A percentile compares a stretch with the other conserved stretches of the same genome.
These are phyloP conservation scores for Boloria selene DNA, from an alignment of 2,888 invertebrate genomes.

Conservation along the genomic window DNA sequence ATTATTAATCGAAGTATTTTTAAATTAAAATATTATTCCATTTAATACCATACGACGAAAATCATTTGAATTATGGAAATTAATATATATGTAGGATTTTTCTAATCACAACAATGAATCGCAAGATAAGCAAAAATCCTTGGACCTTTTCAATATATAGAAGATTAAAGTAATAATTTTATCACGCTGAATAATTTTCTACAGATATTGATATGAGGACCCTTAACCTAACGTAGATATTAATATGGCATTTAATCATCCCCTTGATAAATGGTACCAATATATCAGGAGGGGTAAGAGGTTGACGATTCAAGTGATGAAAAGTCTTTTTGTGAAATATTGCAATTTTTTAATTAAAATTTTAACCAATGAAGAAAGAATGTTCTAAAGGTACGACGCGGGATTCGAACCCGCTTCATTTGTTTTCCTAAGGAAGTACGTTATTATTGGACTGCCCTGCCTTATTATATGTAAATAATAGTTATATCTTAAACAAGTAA, in stretches of 20 bases:
- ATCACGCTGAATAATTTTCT: conserved; percentile 6
- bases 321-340: not conserved
- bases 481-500: too few relatives aligned
- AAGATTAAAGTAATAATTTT: conserved; percentile 11
- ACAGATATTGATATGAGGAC: conserved; percentile 4
- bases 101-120: too few relatives aligned
- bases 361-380: too few relatives aligned
- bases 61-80: too few relatives aligned
- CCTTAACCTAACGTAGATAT: conserved; percentile 17
- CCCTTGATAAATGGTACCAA: conserved; percentile 9
- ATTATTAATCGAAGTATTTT: too few relatives aligned
- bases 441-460: not conserved
- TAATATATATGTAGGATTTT: too few relatives aligned
- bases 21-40: too few relatives aligned
- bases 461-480: too few relatives aligned
- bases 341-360: not conserved
- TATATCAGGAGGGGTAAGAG: conserved; percentile 9
- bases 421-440: too few relatives aligned
- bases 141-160: not conserved
- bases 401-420: too few relatives aligned
- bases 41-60: too few relatives aligned
- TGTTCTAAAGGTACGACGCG: too few relatives aligned
- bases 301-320: conserved; percentile 1
- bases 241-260: conserved; percentile 16
- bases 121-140: not conserved